Conservation (phyloP, 2,888 invertebrate genomes). For the Drosophila siamana region DNA sequence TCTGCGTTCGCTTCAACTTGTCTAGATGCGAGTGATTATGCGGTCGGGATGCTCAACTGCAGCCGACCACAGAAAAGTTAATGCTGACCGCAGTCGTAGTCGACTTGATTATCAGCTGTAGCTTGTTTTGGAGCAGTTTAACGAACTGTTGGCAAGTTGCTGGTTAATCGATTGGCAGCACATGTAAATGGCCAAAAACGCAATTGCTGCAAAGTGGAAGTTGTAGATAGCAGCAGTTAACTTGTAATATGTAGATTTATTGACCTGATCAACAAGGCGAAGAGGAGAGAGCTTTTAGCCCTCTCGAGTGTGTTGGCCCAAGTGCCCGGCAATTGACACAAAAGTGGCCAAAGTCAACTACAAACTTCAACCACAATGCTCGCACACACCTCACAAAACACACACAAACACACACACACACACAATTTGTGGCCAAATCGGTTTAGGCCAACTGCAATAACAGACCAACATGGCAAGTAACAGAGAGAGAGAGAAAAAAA, state of each 20-base stretch:
- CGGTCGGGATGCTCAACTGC: constrained; percentile 10
- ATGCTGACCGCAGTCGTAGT: neutral
- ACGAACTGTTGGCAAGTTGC: neutral
- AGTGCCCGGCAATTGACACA: constrained; percentile 57
- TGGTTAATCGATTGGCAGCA: neutral
- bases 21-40: constrained; percentile 25
- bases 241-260: constrained; percentile 12
- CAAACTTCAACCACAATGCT: constrained; percentile 36
- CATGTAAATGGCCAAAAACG: neutral
- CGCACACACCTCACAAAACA: neutral
- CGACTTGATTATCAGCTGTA: neutral
- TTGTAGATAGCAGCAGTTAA: neutral
- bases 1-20: constrained; percentile 14
- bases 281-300: constrained; percentile 29
- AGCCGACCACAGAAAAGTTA: constrained; percentile 6
- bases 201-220: neutral
- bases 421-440: constrained; percentile 60
- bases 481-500: too few relatives aligned
- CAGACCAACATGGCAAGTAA: constrained; percentile 29
- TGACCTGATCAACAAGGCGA: constrained; percentile 22
- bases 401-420: constrained; percentile 16
- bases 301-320: too few relatives aligned
- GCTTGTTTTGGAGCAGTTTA: neutral
- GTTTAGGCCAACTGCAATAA: constrained; percentile 68
- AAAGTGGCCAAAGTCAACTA: constrained; percentile 57